Conservation (phyloP, 2,888 invertebrate species). For the Labia minor region DNA sequence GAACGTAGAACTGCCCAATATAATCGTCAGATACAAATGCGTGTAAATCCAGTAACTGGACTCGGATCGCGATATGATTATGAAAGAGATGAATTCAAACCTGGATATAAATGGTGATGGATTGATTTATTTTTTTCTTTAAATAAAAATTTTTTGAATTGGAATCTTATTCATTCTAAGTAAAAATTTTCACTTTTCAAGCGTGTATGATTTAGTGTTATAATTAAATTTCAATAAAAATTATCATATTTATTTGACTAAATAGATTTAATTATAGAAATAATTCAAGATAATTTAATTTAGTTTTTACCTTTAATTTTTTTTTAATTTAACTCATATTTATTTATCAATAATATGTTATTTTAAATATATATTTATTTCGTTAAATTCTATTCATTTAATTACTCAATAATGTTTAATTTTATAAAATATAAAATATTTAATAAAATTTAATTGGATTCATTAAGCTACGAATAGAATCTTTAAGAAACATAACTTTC, state of each 20-base stretch:
- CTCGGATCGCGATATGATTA: conserved; percentile 77
- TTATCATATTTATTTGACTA: background rate
- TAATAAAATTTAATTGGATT: no score
- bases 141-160: background rate
- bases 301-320: no score
- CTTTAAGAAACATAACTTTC: no score
- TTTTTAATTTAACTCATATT: no score
- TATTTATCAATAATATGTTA: no score
- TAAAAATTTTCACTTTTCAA: background rate
- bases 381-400: no score
- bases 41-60: conserved; percentile 69
- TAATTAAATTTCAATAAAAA: background rate
- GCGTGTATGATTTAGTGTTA: background rate
- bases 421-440: no score
- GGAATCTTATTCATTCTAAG: background rate
- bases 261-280: no score
- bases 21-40: conserved; percentile 61
- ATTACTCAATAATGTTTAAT: no score
- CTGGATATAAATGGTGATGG: background rate
- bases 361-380: no score
- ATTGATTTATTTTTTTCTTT: background rate
- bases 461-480: no score
- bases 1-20: conserved; percentile 65
- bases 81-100: conserved; percentile 77
- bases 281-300: no score